Conservation (phyloP, 2,113 vertebrate genomes). For the Pterophyllum scalare region DNA sequence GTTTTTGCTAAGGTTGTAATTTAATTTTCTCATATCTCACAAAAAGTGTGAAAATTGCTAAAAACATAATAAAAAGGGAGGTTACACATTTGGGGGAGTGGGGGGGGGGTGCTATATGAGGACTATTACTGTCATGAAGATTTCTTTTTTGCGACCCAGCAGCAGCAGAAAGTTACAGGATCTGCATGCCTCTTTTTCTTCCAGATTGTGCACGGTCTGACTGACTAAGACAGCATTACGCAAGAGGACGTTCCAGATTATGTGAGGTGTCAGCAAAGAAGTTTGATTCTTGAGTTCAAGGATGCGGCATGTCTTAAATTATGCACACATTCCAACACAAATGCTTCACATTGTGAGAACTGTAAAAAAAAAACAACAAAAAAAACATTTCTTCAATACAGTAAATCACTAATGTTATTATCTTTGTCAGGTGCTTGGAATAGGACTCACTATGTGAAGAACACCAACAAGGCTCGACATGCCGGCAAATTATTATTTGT, state of each 20-base stretch:
- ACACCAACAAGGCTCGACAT: slow-evolving; percentile 29
- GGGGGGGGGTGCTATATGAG: too few relatives aligned
- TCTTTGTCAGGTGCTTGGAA: slow-evolving; percentile 39
- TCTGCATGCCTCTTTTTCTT: too few relatives aligned
- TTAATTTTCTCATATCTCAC: accelerated
- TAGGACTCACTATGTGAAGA: slow-evolving; percentile 37
- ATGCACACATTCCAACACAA: not conserved
- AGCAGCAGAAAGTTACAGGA: too few relatives aligned
- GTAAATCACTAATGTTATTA: not conserved
- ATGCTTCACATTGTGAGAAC: not conserved
- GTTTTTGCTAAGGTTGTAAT: not conserved
- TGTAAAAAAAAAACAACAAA: slow-evolving; percentile 1
- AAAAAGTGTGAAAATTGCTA: not conserved
- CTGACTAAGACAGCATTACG: not conserved
- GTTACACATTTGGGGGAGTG: too few relatives aligned
- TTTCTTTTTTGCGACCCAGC: too few relatives aligned
- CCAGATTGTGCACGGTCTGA: not conserved
- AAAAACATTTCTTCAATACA: not conserved
- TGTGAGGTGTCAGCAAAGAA: not conserved
- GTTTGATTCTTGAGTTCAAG: not conserved
- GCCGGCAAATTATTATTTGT: slow-evolving; percentile 30
- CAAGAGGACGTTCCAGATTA: not conserved
- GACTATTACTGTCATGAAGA: too few relatives aligned
- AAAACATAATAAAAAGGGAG: not conserved
- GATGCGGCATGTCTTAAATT: not conserved